phyloP scores from a whole-genome alignment of 2,888 invertebrate species.

The Quadroppia sp. region DNA sequence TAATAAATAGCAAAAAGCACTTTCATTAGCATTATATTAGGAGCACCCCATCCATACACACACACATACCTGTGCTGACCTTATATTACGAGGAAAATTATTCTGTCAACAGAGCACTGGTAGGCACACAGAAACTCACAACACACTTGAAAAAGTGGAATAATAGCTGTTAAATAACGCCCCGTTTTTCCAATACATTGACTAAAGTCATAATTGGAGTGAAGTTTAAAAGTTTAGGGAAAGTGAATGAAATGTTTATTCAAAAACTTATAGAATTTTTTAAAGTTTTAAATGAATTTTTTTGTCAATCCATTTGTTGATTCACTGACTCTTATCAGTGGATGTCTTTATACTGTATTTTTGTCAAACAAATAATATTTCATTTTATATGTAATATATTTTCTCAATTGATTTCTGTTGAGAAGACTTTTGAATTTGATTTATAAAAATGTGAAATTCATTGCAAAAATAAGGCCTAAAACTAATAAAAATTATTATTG shows the following conservation, averaged over 20 bases:
- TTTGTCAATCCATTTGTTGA: not conserved
- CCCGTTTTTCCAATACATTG: not conserved
- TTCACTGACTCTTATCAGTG: not conserved
- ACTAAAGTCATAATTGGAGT: not conserved
- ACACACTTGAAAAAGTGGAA: not conserved
- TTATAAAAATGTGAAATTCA: too few species aligned
- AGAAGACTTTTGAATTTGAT: too few species aligned
- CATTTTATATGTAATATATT: too few species aligned
- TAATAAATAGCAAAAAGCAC: too few species aligned
- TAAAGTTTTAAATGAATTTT: not conserved
- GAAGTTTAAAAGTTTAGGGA: slow-evolving; percentile 14
- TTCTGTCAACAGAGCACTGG: not conserved
- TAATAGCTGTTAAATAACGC: not conserved
- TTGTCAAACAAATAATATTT: too few species aligned
- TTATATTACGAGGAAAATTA: slow-evolving; percentile 3
- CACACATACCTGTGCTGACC: slow-evolving; percentile 4
- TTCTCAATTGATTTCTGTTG: too few species aligned
- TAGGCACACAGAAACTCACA: not conserved
- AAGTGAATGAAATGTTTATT: not conserved
- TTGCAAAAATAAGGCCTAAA: too few species aligned
- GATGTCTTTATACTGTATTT: not conserved
- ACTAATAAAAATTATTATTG: too few species aligned
- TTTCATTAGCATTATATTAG: too few species aligned
- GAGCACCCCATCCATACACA: too few species aligned
- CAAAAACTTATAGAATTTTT: too few species aligned